Base-by-base conservation (phyloP, 1,140 invertebrate species). In the Danaus melanippus region DNA sequence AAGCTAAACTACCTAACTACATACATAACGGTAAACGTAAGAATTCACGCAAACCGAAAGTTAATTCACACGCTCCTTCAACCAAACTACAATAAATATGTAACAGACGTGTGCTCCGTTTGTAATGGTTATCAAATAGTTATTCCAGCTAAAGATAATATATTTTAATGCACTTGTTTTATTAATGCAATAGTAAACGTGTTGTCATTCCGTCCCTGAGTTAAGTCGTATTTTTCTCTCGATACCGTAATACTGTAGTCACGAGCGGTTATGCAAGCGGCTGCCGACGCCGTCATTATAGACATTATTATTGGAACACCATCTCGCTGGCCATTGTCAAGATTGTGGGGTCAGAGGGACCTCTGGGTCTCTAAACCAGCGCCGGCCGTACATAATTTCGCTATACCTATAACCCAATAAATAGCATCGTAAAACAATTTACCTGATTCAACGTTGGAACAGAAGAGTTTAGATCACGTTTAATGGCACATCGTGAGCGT, bases 361-460 rank as follows among this genome's bases (percentile, higher is more conserved):
- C 78, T 64, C 57, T 62, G 60, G 60, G 65, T 58, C 74, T 66
- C 71, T 71, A 71, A 76, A 76, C 76, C 70, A 79, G 70, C 78
- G 6, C 21, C 21, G 21, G 21, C 21, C 21, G 21, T 76, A 61
- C 70, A 73, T 83, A 86, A 84, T 86, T 86, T 84, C 73, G 71
- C 77, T 67, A 78, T 80, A 75, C 79, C 69, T 77, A 77, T 78
- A 77, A 77, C 75, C 76, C 74, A 81, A 85, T 82, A 85, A 83
- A 82, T 82, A 69, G 68, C 68, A 70, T 80, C 79, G 79, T 81
- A 83, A 84, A 84, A 84, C 79, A 84, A 84, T 84, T 83, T 82
- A 71, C 67, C 64, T 46, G 66, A 60, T 58, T 69, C 63, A 48
- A 56, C 58, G 68, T 67, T 70, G 72, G 66, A 69, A 70, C 64